Evolutionary conservation across 2,113 vertebrate genomes (phyloP).

Genomic region (Micromys minutus): DNA sequence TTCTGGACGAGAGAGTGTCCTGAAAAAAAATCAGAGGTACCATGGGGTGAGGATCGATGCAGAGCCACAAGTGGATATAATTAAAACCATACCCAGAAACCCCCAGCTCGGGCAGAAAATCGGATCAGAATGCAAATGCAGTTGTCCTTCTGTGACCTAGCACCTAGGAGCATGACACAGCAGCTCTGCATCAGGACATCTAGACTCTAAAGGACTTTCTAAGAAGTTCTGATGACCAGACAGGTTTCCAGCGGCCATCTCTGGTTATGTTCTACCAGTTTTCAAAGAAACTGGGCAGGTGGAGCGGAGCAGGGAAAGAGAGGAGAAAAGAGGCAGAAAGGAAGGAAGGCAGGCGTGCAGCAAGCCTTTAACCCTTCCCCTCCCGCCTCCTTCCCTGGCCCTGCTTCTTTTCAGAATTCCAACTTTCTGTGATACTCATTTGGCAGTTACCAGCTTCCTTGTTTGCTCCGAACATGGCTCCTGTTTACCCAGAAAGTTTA

Average conservation of each 20-base stretch:
- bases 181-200: not conserved
- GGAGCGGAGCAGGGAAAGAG: conserved; percentile 3
- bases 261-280: conserved; percentile 24
- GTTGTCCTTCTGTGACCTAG: not conserved
- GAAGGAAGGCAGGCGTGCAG: not conserved
- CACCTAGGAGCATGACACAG: not conserved
- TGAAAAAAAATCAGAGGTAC: not conserved
- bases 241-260: not conserved
- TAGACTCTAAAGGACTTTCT: conserved; percentile 1
- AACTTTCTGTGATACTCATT: conserved; percentile 1
- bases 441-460: conserved; percentile 8
- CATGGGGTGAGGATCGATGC: not conserved
- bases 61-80: not conserved
- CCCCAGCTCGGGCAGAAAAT: conserved; percentile 13
- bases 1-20: not conserved
- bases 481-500: conserved; percentile 31
- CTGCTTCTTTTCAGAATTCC: conserved; percentile 7
- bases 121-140: not conserved
- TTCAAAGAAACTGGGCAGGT: conserved; percentile 11
- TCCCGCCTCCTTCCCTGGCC: not conserved
- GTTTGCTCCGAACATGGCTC: not conserved
- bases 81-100: conserved; percentile 24
- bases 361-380: not conserved
- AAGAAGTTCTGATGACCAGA: conserved; percentile 23
- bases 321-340: not conserved